Evolutionary conservation across 1,140 invertebrate genomes (phyloP).

Genomic region (Steinernema khuongi): DNA sequence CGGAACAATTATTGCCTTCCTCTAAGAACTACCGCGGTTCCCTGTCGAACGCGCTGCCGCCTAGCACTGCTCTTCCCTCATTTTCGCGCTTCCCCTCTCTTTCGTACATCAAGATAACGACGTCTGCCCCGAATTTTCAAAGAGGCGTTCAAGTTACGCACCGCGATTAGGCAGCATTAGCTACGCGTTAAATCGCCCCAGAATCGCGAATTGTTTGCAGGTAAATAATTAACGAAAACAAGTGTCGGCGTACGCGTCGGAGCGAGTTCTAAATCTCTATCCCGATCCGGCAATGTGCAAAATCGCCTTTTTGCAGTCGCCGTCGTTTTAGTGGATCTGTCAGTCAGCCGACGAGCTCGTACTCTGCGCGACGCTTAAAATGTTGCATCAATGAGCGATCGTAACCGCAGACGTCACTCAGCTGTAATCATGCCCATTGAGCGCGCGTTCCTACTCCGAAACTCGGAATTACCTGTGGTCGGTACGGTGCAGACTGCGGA

Average conservation of each 20-base stretch:
- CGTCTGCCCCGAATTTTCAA: neutral
- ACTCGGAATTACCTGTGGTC: neutral
- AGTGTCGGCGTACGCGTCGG: neutral
- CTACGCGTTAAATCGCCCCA: neutral
- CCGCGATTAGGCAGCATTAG: neutral
- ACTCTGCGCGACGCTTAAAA: neutral
- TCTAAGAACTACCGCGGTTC: neutral
- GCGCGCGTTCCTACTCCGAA: neutral
- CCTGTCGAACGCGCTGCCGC: neutral
- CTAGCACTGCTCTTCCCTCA: neutral
- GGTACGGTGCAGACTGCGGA: neutral
- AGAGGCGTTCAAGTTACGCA: neutral
- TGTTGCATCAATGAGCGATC: neutral
- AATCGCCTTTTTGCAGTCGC: no score
- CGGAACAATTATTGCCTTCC: slow-evolving; percentile 10
- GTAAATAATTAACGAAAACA: neutral
- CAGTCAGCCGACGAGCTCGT: neutral
- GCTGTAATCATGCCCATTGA: neutral
- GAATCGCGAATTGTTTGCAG: no score
- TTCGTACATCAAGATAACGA: neutral
- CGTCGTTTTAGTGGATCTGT: no score
- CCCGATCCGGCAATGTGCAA: no score
- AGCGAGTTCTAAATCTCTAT: neutral
- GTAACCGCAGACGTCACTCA: neutral
- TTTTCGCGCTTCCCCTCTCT: neutral